Evolutionary conservation across 2,888 invertebrate genomes (phyloP).

Genomic region (Timema podura): DNA sequence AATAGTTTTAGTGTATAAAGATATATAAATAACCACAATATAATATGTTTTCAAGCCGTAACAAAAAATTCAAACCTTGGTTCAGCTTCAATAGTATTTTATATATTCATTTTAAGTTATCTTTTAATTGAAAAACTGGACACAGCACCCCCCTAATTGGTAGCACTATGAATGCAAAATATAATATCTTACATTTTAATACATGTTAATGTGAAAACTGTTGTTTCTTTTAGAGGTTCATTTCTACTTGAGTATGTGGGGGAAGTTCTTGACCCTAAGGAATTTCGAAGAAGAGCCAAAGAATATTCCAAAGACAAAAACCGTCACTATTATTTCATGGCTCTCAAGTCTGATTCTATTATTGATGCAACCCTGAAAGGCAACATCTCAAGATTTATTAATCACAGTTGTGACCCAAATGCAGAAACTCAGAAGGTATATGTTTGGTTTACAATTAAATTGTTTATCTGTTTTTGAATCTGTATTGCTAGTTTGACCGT

Average conservation of each 20-base stretch:
- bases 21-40: too few relatives aligned
- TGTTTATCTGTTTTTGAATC: too few relatives aligned
- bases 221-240: conserved; percentile 63
- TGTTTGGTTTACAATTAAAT: too few relatives aligned
- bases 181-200: conserved; percentile 29
- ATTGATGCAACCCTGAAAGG: conserved; percentile 97
- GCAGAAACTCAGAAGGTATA: conserved; percentile 90
- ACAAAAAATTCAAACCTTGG: too few relatives aligned
- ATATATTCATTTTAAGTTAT: too few relatives aligned
- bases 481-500: too few relatives aligned
- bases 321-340: conserved; percentile 97
- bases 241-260: conserved; percentile 99
- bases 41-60: too few relatives aligned
- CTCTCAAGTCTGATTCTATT: conserved; percentile 84
- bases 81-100: too few relatives aligned
- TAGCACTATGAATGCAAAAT: background rate
- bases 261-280: conserved; percentile 87
- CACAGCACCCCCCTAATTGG: too few relatives aligned
- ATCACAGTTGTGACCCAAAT: conserved; percentile 98
- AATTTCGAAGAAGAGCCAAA: conserved; percentile 83
- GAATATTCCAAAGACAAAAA: conserved; percentile 87
- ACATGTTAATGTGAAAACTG: conserved; percentile 18
- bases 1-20: too few relatives aligned
- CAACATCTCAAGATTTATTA: conserved; percentile 95
- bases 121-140: too few relatives aligned